These are phyloP conservation scores for Megaustenia siamemsis DNA, from an alignment of 2,888 invertebrate species.

Conservation along the genomic window DNA sequence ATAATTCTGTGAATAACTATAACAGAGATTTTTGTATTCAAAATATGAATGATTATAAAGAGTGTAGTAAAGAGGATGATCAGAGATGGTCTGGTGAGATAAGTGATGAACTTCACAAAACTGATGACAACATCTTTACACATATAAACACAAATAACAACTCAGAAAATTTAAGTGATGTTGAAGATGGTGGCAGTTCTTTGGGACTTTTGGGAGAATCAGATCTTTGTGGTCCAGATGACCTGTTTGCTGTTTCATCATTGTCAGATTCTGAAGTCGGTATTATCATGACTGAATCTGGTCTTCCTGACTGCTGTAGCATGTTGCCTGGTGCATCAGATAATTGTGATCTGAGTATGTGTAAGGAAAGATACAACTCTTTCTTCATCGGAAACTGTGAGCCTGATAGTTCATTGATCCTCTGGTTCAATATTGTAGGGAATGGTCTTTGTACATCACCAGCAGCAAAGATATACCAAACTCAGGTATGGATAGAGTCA, in stretches of 20 bases:
- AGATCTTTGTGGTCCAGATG: conserved; percentile 40
- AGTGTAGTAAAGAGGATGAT: background rate
- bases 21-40: background rate
- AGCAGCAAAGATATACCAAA: background rate
- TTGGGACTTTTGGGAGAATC: conserved; percentile 45
- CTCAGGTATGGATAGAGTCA: background rate
- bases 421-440: conserved; percentile 17
- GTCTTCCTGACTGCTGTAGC: background rate
- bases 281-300: background rate
- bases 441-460: conserved; percentile 6
- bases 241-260: conserved; percentile 44
- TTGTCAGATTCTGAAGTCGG: conserved; percentile 27
- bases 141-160: conserved; percentile 5
- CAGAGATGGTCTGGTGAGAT: background rate
- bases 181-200: conserved; percentile 29
- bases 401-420: conserved; percentile 22
- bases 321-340: background rate
- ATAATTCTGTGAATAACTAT: background rate
- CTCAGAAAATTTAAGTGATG: background rate
- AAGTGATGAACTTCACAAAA: background rate
- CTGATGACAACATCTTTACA: background rate
- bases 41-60: background rate
- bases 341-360: background rate
- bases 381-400: conserved; percentile 47
- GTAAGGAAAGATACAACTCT: conserved; percentile 26